phyloP scores from a whole-genome alignment of 1,140 invertebrate genomes.

The Diorhabda carinulata region DNA sequence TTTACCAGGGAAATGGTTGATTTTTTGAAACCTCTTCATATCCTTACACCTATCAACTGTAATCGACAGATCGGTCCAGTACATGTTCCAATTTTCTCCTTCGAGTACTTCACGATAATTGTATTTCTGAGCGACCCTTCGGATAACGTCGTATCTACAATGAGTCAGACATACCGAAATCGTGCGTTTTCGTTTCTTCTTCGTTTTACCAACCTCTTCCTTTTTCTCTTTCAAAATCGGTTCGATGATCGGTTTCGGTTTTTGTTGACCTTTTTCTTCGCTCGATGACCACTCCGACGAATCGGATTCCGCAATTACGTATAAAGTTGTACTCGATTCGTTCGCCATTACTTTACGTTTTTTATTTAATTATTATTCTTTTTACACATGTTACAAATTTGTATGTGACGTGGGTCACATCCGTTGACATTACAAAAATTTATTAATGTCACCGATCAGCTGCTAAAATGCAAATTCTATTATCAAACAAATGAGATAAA shows the following conservation, averaged over 20 bases:
- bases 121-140: conserved; percentile 64
- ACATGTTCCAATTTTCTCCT: conserved; percentile 81
- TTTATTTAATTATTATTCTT: conserved; percentile 9
- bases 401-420: conserved; percentile 6
- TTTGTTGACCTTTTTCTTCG: conserved; percentile 20
- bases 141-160: conserved; percentile 71
- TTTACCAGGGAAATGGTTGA: conserved; percentile 76
- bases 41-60: conserved; percentile 79
- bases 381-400: conserved; percentile 18
- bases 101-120: conserved; percentile 77
- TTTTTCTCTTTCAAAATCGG: conserved; percentile 9
- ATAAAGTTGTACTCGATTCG: conserved; percentile 31
- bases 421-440: conserved; percentile 8
- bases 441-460: background rate
- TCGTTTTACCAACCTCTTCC: conserved; percentile 7
- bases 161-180: conserved; percentile 65
- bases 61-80: conserved; percentile 83
- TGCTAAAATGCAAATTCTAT: no score
- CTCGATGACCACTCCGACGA: conserved; percentile 33
- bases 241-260: background rate
- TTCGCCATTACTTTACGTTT: conserved; percentile 24
- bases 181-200: conserved; percentile 35
- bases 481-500: no score
- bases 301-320: conserved; percentile 29
- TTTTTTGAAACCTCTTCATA: conserved; percentile 86